Evolutionary conservation across 2,797 vertebrate genomes (phyloP), one percentile per base, ranked within the genome.

Genomic region (Tangara arthus): DNA sequence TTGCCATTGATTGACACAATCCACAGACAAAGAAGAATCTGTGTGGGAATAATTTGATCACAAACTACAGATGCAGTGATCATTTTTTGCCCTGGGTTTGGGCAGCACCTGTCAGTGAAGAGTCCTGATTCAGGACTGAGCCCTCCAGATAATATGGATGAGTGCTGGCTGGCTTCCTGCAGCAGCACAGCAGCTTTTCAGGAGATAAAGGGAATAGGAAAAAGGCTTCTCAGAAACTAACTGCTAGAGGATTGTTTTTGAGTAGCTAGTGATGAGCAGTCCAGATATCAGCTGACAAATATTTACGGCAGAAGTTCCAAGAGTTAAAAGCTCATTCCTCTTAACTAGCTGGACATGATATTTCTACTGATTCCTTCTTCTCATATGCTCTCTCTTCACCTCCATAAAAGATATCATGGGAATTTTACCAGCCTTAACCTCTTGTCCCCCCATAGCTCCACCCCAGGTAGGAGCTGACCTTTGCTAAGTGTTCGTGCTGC

Each of bases 341-440:
- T 90, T 60, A 91, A 90, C 27, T 49, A 76, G 52, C 21, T 88
- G 41, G 65, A 71, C 64, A 82, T n/a, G 70, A n/a, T 89, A 81
- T 73, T 88, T 87, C 69, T 85, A 35, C 50, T 53, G 35, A 63
- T 89, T 96, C 95, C 91, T 92, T 64, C 60, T 85, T 69, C 50
- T 91, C 39, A 28, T 39, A 66, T 27, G 28, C 39, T 93, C 30
- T 90, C 60, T 76, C 63, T 94, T 84, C 77, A 66, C 72, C 59
- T 90, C 69, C 28, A 20, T 72, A 41, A 47, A 71, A 85, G 82
- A 69, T 65, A 78, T 7, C 55, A 61, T n/a, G 93, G 92, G 89
- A 96, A 91, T 93, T 94, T 94, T 75, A 90, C 72, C 87, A 90
- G 81, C 72, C 59, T 96, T 96, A 91, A 95, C 89, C 91, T 93